A percentile compares a stretch with the other conserved stretches of the same genome.
Evolutionary conservation across 2,797 vertebrate genomes (phyloP).

Genomic region (Lindbergichthys nudifrons): DNA sequence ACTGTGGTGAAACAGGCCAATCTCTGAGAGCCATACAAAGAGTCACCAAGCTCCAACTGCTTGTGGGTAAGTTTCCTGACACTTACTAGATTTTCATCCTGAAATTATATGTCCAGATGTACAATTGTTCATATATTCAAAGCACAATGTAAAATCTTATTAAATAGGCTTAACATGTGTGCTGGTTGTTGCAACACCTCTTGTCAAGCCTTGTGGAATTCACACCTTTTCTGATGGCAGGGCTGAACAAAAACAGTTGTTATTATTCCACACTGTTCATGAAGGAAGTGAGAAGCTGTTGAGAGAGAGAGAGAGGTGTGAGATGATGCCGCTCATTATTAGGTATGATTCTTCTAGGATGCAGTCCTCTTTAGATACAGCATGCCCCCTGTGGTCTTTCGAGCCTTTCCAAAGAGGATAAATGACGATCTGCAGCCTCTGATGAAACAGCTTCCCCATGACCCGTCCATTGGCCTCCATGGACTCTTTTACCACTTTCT

Average conservation of each 20-base stretch:
- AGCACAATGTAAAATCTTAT: slow-evolving; percentile 7
- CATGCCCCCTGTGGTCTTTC: slow-evolving; percentile 42
- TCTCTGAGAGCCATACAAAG: slow-evolving; percentile 43
- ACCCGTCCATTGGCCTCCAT: slow-evolving; percentile 50
- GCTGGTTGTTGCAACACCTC: background rate
- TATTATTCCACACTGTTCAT: slow-evolving; percentile 17
- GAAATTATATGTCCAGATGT: slow-evolving; percentile 6
- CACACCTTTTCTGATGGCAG: background rate
- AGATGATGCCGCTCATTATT: slow-evolving; percentile 39
- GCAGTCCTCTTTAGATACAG: slow-evolving; percentile 45
- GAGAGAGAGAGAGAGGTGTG: slow-evolving; percentile 14
- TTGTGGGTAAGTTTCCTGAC: slow-evolving; percentile 36
- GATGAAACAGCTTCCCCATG: slow-evolving; percentile 58
- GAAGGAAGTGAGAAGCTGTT: slow-evolving; percentile 19
- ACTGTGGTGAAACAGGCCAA: slow-evolving; percentile 53
- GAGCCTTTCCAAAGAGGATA: slow-evolving; percentile 59
- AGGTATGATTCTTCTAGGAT: slow-evolving; percentile 36
- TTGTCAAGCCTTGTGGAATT: background rate
- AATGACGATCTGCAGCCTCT: slow-evolving; percentile 59
- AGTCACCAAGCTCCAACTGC: slow-evolving; percentile 34
- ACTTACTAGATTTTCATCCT: slow-evolving; percentile 11
- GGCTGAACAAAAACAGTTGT: background rate
- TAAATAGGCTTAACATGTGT: background rate
- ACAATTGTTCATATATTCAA: slow-evolving; percentile 5
- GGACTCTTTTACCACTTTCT: slow-evolving; percentile 56